A percentile compares a stretch with the other conserved stretches of the same genome.
These are phyloP conservation scores for Rhagium mordax DNA, from an alignment of 2,888 invertebrate genomes.

Conservation along the genomic window DNA sequence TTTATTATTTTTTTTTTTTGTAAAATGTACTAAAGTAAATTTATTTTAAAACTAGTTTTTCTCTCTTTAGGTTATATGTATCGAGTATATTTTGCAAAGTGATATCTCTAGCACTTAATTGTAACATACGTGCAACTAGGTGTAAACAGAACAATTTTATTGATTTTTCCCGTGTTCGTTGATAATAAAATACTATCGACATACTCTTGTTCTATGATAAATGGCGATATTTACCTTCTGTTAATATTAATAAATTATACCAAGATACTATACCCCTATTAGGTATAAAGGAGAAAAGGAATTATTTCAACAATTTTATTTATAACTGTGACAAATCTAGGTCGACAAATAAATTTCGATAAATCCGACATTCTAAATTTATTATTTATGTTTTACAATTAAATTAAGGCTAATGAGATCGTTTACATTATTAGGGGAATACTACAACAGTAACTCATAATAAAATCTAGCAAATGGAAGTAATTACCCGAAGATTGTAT, in stretches of 20 bases:
- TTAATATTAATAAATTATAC: neutral
- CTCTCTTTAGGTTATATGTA: no score
- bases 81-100: no score
- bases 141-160: neutral
- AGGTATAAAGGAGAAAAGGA: neutral
- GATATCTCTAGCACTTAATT: no score
- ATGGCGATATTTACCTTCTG: neutral
- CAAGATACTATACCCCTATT: no score
- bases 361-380: neutral
- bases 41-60: no score
- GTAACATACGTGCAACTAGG: no score
- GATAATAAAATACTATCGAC: neutral
- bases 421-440: neutral
- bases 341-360: slow-evolving; percentile 9
- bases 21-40: no score
- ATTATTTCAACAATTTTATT: neutral
- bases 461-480: neutral
- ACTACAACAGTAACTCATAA: neutral
- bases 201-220: neutral
- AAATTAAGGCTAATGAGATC: neutral
- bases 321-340: neutral
- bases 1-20: no score
- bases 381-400: neutral
- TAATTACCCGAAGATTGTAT: neutral
- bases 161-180: neutral